Base-by-base conservation (phyloP, 2,113 vertebrate species). In the Smithornis capensis region DNA sequence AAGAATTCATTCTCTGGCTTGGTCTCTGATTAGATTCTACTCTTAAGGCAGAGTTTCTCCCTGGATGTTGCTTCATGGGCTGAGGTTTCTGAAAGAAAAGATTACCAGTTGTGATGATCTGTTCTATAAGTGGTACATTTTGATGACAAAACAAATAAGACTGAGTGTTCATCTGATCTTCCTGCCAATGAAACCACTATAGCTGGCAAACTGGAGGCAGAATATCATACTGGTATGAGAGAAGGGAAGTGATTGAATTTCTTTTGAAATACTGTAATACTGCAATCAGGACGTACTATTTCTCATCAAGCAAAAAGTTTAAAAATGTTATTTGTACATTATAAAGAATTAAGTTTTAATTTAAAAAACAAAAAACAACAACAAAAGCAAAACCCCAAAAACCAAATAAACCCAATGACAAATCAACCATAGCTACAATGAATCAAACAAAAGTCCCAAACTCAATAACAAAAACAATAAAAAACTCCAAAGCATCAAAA, bases 1-100 rank as follows among this genome's bases (percentile, higher is more conserved):
- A 82, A 79, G 35, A 91, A 89, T 94, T 85, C 87, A 70, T 94
- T 92, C 59, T 63, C 74, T 90, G 70, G 40, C 37, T 95, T 83
- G 37, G 31, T 87, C 62, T 79, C 65, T 91, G 92, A 87, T 94
- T 89, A 92, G 40, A 89, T 79, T 89, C 74, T 77, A n/a, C 24
- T 85, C 84, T 62, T 19, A 14, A 95, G 81, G 75, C 91, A 94
- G 24, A 94, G 50, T 65, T 77, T 87, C 55, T 81, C 52, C 29
- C 55, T 90, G 78, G 49, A 62, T 94, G n/a, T 65, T 82, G n/a
- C 31, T 95, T 35, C 0, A 1, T 88, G 45, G 45, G 63, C 23
- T 89, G 74, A 53, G 65, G 79, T 85, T 87, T 95, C 69, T 76
- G 45, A 87, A 89, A 91, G 53, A 71, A 33, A 10, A 82, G 49